Conservation (phyloP, 2,113 vertebrate species). For the Motacilla alba region DNA sequence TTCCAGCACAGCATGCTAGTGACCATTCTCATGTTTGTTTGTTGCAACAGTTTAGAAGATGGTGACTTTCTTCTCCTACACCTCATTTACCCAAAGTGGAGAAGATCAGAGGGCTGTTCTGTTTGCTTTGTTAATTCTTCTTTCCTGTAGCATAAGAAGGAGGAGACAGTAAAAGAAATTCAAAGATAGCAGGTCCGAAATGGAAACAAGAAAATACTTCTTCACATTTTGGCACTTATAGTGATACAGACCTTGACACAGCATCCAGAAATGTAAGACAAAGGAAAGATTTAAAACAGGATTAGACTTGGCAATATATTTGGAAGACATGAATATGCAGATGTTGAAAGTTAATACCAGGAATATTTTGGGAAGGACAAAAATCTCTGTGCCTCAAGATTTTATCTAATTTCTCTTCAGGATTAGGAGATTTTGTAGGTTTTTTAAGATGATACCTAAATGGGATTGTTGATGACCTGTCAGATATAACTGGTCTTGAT, state of each 20-base stretch:
- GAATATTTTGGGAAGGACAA: not conserved
- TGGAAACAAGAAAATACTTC: not conserved
- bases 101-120: not conserved
- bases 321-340: not conserved
- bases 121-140: not conserved
- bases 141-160: not conserved
- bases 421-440: not conserved
- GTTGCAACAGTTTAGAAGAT: not conserved
- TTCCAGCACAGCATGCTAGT: not conserved
- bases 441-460: not conserved
- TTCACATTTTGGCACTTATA: not conserved
- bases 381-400: not conserved
- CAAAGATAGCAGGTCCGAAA: not conserved
- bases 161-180: not conserved
- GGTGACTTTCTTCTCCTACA: not conserved
- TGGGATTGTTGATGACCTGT: not conserved
- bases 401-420: not conserved
- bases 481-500: not conserved
- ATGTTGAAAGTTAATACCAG: not conserved
- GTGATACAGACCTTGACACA: fast-evolving
- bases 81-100: not conserved
- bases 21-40: not conserved
- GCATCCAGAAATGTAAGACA: not conserved
- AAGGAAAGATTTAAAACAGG: not conserved
- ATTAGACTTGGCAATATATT: not conserved